Percentiles rank a stretch among this genome's conserved stretches.
Evolutionary conservation across 2,797 vertebrate species (phyloP).

Genomic region (Muraenolepis orangiensis): DNA sequence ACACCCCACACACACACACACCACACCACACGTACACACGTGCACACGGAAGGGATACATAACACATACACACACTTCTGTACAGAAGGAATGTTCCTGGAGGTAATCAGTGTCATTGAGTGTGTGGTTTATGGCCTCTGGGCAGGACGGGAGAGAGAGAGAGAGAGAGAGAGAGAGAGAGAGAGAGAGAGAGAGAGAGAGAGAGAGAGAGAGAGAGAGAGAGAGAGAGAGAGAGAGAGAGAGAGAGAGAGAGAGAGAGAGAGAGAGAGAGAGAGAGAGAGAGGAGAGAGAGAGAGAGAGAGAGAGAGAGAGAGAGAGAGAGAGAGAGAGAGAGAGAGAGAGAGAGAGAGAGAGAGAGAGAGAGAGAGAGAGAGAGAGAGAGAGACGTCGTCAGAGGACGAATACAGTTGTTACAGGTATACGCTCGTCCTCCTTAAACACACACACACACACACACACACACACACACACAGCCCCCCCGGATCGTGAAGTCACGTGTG

Average conservation of each 20-base stretch:
- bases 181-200: slow-evolving; percentile 56
- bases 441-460: too few relatives aligned
- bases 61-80: slow-evolving; percentile 22
- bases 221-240: slow-evolving; percentile 59
- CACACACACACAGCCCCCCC: too few relatives aligned
- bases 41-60: neutral
- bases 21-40: slow-evolving; percentile 17
- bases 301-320: too few relatives aligned
- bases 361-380: slow-evolving; percentile 46
- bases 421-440: too few relatives aligned
- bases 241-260: slow-evolving; percentile 56
- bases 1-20: neutral
- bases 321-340: too few relatives aligned
- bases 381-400: slow-evolving; percentile 57
- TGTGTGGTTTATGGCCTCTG: slow-evolving; percentile 53
- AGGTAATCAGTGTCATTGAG: slow-evolving; percentile 72
- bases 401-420: slow-evolving; percentile 57
- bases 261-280: neutral
- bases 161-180: slow-evolving; percentile 50
- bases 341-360: too few relatives aligned
- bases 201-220: slow-evolving; percentile 57
- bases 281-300: too few relatives aligned
- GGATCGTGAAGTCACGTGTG: too few relatives aligned
- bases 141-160: too few relatives aligned
- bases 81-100: slow-evolving; percentile 67